These are phyloP conservation scores for Erannis defoliaria DNA, from an alignment of 2,888 invertebrate species.

Conservation along the genomic window DNA sequence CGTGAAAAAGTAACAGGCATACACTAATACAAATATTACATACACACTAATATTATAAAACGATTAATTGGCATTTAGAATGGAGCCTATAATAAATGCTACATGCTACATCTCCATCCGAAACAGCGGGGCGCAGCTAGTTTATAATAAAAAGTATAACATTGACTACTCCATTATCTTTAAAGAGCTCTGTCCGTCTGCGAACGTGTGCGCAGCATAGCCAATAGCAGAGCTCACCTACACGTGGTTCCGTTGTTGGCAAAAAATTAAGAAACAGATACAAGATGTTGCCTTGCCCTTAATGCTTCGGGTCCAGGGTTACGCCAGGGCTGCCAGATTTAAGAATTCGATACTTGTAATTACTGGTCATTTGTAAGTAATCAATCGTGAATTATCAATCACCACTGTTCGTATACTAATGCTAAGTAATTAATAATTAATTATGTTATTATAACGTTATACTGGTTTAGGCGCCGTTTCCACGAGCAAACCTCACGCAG, in stretches of 20 bases:
- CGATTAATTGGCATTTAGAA: too few species aligned
- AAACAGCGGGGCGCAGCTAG: too few species aligned
- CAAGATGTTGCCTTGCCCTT: slow-evolving; percentile 55
- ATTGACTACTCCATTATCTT: slow-evolving; percentile 48
- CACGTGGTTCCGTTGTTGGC: slow-evolving; percentile 75
- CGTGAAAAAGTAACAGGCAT: too few species aligned
- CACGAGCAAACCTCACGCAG: background rate
- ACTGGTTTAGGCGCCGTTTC: background rate
- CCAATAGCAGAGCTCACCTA: slow-evolving; percentile 35
- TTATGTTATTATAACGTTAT: slow-evolving; percentile 4
- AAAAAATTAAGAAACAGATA: slow-evolving; percentile 60
- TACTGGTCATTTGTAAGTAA: too few species aligned
- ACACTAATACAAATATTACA: too few species aligned
- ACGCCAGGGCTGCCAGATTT: background rate
- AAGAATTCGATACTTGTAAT: too few species aligned
- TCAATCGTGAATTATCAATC: slow-evolving; percentile 29
- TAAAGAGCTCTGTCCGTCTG: slow-evolving; percentile 42
- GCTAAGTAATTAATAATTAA: slow-evolving; percentile 22
- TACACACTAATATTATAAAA: too few species aligned
- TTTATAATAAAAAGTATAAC: background rate
- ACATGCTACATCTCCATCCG: too few species aligned
- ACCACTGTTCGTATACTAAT: slow-evolving; percentile 12
- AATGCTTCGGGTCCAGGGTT: slow-evolving; percentile 30
- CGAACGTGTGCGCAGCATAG: slow-evolving; percentile 60
- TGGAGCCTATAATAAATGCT: too few species aligned